These are phyloP conservation scores for Chlamydotis undulata DNA, from an alignment of 2,113 vertebrate genomes.

Conservation along the genomic window DNA sequence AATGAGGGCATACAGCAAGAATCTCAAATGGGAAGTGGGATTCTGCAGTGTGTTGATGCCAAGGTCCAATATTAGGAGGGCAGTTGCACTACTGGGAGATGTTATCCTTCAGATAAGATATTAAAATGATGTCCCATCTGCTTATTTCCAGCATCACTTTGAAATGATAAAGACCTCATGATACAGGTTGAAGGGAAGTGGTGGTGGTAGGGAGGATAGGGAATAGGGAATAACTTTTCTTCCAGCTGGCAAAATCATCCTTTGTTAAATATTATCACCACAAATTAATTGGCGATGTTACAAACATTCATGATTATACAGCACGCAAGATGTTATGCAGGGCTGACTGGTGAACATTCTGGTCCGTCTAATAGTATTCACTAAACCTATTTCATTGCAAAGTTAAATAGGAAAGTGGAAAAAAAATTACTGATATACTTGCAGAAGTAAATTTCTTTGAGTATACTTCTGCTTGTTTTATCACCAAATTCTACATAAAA, in stretches of 20 bases:
- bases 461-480: background rate
- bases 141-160: background rate
- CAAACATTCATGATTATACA: background rate
- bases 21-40: background rate
- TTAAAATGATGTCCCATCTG: background rate
- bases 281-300: conserved; percentile 17
- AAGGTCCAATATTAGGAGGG: background rate
- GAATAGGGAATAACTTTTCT: conserved; percentile 7
- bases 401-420: background rate
- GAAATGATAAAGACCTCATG: conserved; percentile 25
- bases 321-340: background rate
- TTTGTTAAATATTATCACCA: conserved; percentile 32
- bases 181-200: background rate
- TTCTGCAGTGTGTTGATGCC: background rate
- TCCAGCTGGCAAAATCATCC: conserved; percentile 26
- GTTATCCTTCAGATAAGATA: background rate
- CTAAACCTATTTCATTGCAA: background rate
- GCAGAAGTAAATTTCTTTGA: background rate
- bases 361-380: background rate
- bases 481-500: background rate
- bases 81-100: background rate
- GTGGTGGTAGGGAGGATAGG: background rate
- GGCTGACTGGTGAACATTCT: background rate
- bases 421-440: background rate
- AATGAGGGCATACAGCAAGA: background rate